Evolutionary conservation across 2,888 invertebrate genomes (phyloP), one percentile per base, ranked within the genome.

Genomic region (Crepidodera aurea): DNA sequence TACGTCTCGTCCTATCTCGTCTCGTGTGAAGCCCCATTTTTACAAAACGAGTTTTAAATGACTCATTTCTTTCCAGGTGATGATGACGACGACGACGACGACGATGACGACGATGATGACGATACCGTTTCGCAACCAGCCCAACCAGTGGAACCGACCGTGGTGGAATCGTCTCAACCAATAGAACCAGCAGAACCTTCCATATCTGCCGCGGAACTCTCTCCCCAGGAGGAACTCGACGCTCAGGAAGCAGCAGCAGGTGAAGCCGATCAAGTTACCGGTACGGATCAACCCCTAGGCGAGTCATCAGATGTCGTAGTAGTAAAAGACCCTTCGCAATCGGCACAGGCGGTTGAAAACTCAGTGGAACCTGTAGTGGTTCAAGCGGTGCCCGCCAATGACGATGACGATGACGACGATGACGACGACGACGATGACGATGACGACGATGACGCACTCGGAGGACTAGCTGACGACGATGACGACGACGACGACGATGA

Each of bases 371-470:
- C 77, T 3, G 72, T 77, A 7, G 73, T 80, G 5, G 80, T 80
- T 8, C 70, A 77, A 15, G 75, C 76, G 27, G 78, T 78, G 37
- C 76, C 79, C 12, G 82, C 81, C 29, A 82, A 79, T 67, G 80
- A 79, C 54, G 79, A 79, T 66, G 78, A 79, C 66, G 82, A 82
- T 61, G 79, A 81, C 55, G 82, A 80, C 62, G 82, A 82, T 59
- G 82, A 82, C 61, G 82, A 83, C 44, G 88, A 86, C 54, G 88
- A 87, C 51, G 87, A 86, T 39, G 86, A 85, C 18, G 86, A 86
- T 61, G 83, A 84, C 32, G 85, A 85, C 8, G 84, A 85, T 50
- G 88, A 87, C 44, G 57, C 55, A 10, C 12, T 63, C 37, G 57
- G 87, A 85, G 66, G 85, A 86, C 53, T 64, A 56, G 58, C 59